These are phyloP conservation scores for Anneissia japonica DNA, from an alignment of 35 echinoderm and acorn worm genomes.

Conservation along the genomic window DNA sequence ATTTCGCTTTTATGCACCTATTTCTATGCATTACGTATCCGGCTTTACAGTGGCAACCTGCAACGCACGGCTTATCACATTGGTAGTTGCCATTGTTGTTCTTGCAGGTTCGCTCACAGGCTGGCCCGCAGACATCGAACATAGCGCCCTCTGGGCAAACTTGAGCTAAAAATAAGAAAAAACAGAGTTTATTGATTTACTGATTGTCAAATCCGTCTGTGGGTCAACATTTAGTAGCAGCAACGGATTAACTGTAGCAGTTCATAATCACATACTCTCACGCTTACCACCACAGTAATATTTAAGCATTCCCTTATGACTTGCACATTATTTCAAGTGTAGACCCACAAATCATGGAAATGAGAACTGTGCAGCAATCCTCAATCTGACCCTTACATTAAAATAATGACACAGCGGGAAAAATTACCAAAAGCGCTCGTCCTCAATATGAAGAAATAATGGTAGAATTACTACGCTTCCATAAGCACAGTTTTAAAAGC, in stretches of 20 bases:
- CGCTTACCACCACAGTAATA: background rate
- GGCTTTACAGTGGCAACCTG: background rate
- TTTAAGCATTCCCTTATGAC: background rate
- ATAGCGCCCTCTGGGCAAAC: background rate
- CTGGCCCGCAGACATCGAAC: background rate
- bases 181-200: background rate
- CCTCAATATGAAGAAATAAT: background rate
- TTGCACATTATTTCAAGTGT: background rate
- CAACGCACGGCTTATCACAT: background rate
- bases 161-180: background rate
- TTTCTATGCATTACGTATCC: background rate
- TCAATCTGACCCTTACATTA: background rate
- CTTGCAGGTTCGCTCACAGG: background rate
- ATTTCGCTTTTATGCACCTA: background rate
- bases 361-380: background rate
- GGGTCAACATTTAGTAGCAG: background rate
- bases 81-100: background rate
- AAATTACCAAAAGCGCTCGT: background rate
- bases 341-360: too few relatives aligned
- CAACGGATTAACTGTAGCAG: background rate
- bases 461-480: too few relatives aligned
- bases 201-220: background rate
- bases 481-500: background rate
- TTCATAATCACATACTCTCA: background rate
- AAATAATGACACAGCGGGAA: background rate